Conservation (phyloP, 2,797 vertebrate genomes). For the Peromyscus eremicus region DNA sequence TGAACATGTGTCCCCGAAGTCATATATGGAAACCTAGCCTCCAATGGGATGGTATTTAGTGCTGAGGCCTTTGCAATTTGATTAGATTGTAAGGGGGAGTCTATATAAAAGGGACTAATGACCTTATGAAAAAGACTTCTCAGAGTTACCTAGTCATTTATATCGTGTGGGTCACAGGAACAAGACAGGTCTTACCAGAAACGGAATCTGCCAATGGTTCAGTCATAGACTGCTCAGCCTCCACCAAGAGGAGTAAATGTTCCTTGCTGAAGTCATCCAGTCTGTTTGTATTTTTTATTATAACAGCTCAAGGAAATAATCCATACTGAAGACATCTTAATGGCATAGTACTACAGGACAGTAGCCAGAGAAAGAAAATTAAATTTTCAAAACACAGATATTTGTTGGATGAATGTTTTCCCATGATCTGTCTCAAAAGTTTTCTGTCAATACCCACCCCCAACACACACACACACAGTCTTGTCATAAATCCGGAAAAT, state of each 20-base stretch:
- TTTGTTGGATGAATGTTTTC: background rate
- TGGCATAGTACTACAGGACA: background rate
- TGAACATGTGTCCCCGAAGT: background rate
- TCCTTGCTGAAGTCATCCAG: background rate
- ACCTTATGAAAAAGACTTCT: no score
- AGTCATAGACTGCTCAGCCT: background rate
- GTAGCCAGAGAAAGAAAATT: background rate
- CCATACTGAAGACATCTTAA: background rate
- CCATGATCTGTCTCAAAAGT: background rate
- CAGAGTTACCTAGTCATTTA: background rate
- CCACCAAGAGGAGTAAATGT: background rate
- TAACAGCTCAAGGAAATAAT: background rate
- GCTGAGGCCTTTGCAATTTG: background rate
- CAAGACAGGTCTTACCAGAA: background rate
- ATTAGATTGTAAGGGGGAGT: background rate
- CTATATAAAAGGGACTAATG: background rate
- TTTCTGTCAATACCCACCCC: background rate
- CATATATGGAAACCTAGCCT: background rate
- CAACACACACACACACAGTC: no score
- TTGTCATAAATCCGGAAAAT: background rate
- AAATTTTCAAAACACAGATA: slow-evolving; percentile 24
- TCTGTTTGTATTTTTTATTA: background rate
- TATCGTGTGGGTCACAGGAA: background rate
- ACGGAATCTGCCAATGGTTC: background rate
- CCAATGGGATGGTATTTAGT: background rate